Evolutionary conservation across 2,888 invertebrate species (phyloP), one percentile per base, ranked within the genome.

Genomic region (Apotomis turbidana): DNA sequence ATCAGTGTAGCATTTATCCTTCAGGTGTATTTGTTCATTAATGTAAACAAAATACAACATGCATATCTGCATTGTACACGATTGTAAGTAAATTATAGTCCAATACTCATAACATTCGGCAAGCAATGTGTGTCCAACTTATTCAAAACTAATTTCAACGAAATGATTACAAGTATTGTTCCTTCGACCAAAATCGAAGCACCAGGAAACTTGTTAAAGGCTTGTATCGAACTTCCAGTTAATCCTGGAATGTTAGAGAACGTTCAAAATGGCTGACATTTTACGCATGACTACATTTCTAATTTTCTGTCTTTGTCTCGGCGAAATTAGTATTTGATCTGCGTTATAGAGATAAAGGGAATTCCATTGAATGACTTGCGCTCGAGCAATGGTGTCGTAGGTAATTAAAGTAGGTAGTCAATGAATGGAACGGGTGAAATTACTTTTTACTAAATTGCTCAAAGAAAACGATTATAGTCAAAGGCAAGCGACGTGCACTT

Each of bases 281-380:
- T 85, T 80, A 86, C 88, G 90, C 88, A 86, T 84, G 85, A 86
- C 79, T 85, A 83, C 85, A 83, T 87, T 89, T 89, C 88, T 87
- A 89, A 91, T 90, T 89, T 87, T 85, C 87, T 81, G 80, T 85
- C 86, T 87, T 87, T 90, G 87, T 89, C 87, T 85, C 81, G 82
- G 80, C 78, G 83, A 86, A 88, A 88, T 88, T 87, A 85, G 85
- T 86, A 85, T 87, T 88, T 90, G 87, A 89, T 90, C 86, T 85
- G 83, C 82, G 81, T 71, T 71, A 62, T 67, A 52, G 54, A 63
- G 73, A 67, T 66, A 73, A 70, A 71, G 74, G 62, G 59, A 52
- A 62, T 70, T 51, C 62, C 52, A 62, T 62, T 57, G 57, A 70
- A 38, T 62, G 70, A 60, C 58, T 59, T 58, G 44, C 51, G 27